Percentiles rank a stretch among this genome's conserved stretches.
phyloP scores from a whole-genome alignment of 2,113 vertebrate species.

The Symphodus melops region DNA sequence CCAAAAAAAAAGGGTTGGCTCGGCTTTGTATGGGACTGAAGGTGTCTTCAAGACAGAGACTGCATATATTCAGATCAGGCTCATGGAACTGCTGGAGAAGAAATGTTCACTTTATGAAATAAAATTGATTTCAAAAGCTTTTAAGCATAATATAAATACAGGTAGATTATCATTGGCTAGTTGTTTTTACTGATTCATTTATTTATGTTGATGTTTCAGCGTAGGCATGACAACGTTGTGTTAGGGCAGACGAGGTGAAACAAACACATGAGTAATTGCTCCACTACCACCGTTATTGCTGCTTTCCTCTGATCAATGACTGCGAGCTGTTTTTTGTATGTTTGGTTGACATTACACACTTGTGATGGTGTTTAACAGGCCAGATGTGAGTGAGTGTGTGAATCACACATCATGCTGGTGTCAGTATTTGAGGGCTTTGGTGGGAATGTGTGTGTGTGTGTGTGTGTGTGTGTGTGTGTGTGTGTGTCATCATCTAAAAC shows the following conservation, averaged over 20 bases:
- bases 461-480: constrained; percentile 1
- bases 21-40: background rate
- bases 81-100: background rate
- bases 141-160: background rate
- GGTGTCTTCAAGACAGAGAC: background rate
- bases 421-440: too few relatives aligned
- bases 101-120: background rate
- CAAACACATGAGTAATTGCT: constrained; percentile 17
- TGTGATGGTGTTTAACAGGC: background rate
- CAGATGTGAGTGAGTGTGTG: constrained; percentile 3
- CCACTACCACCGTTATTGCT: background rate
- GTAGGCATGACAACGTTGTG: background rate
- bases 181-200: background rate
- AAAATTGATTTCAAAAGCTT: background rate
- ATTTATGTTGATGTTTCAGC: background rate
- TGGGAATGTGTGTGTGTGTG: background rate
- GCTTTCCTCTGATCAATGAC: constrained; percentile 17
- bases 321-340: constrained; percentile 14
- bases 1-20: constrained; percentile 54
- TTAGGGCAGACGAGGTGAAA: background rate
- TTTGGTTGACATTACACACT: background rate
- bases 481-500: background rate
- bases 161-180: background rate
- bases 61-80: background rate
- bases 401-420: constrained; percentile 2